Evolutionary conservation across 92 coral and sea anemone genomes (phyloP).

Genomic region (Palythoa caribaeorum): DNA sequence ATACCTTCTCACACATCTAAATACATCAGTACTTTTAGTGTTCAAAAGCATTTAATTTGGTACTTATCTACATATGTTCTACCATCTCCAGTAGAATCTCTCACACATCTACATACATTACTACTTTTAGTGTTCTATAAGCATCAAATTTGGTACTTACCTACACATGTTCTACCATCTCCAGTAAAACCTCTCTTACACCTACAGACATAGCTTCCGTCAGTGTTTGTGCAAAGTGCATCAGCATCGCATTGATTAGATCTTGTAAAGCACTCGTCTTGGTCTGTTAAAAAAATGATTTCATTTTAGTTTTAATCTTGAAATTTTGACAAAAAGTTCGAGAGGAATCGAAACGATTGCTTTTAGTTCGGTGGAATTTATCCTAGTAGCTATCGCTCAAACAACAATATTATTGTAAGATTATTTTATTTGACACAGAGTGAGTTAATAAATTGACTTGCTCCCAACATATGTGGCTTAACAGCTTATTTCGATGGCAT

Average conservation of each 20-base stretch:
- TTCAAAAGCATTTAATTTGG: not conserved
- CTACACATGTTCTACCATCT: slow-evolving; percentile 44
- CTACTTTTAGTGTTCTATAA: not conserved
- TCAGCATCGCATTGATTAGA: slow-evolving; percentile 20
- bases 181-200: slow-evolving; percentile 48
- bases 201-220: slow-evolving; percentile 49
- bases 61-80: slow-evolving; percentile 30
- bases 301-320: not conserved
- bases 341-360: not conserved
- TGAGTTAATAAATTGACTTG: no score
- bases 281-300: slow-evolving; percentile 1
- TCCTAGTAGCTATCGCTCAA: not conserved
- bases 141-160: not conserved
- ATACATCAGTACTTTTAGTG: not conserved
- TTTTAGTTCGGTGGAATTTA: not conserved
- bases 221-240: slow-evolving; percentile 50
- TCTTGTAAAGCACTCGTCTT: not conserved
- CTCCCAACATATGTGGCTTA: no score
- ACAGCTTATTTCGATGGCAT: no score
- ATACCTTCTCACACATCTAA: not conserved
- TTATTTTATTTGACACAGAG: no score
- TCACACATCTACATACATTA: not conserved
- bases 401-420: not conserved
- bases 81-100: slow-evolving; percentile 48
- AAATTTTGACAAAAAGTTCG: not conserved